Conservation (phyloP, 2,888 invertebrate species). For the Chrysolina oricalcia region DNA sequence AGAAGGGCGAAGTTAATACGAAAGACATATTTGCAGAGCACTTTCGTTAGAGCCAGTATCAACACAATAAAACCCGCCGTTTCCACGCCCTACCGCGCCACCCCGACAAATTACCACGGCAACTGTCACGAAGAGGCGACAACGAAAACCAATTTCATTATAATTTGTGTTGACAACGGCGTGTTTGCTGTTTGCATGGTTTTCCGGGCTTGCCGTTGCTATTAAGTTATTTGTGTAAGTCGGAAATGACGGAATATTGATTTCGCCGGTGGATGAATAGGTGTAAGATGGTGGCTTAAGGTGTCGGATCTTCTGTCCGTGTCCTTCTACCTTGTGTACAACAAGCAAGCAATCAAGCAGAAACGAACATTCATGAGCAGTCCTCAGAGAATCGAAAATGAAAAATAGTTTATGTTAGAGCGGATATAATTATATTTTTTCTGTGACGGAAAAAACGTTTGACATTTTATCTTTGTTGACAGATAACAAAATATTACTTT, state of each 20-base stretch:
- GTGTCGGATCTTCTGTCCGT: not conserved
- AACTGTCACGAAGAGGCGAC: constrained; percentile 54
- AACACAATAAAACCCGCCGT: constrained; percentile 68
- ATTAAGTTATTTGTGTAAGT: constrained; percentile 31
- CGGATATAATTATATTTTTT: too few relatives aligned
- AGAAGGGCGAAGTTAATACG: constrained; percentile 62
- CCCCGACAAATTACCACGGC: constrained; percentile 52
- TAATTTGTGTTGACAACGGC: constrained; percentile 33
- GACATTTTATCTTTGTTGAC: too few relatives aligned
- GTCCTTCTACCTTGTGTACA: not conserved
- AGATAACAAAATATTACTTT: too few relatives aligned
- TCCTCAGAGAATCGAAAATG: too few relatives aligned
- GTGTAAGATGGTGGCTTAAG: not conserved
- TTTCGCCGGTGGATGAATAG: constrained; percentile 15
- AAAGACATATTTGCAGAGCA: constrained; percentile 69
- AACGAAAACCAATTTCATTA: constrained; percentile 56
- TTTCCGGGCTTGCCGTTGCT: constrained; percentile 18
- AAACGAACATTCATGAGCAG: not conserved
- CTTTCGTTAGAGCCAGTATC: constrained; percentile 63
- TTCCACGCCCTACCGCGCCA: constrained; percentile 54
- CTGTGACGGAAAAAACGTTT: too few relatives aligned
- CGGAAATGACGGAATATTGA: constrained; percentile 32
- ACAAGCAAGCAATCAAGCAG: not conserved
- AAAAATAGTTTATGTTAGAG: too few relatives aligned
- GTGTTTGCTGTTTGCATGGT: constrained; percentile 20